Evolutionary conservation across 2,888 invertebrate species (phyloP).

Genomic region (Thera britannica): DNA sequence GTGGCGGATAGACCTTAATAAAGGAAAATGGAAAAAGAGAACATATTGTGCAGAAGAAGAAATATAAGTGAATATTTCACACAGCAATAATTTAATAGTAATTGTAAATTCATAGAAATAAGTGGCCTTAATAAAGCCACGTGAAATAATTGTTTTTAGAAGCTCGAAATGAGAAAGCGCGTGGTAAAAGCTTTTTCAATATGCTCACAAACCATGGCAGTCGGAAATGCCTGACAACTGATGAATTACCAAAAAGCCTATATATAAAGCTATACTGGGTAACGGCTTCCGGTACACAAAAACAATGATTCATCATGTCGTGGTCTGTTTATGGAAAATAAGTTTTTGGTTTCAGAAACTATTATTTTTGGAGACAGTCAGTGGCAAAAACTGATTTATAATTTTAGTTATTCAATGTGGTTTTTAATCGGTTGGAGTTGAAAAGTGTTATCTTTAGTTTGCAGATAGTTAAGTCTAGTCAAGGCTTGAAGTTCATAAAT

Average conservation of each 20-base stretch:
- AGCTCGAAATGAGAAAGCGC: conserved; percentile 3
- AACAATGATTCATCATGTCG: conserved; percentile 35
- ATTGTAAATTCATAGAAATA: too few relatives aligned
- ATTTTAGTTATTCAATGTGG: too few relatives aligned
- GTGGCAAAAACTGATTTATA: too few relatives aligned
- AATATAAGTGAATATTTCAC: too few relatives aligned
- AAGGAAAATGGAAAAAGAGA: too few relatives aligned
- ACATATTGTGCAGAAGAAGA: too few relatives aligned
- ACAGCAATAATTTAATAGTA: too few relatives aligned
- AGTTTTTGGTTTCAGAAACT: too few relatives aligned
- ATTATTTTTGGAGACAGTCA: too few relatives aligned
- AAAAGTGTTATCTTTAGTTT: background rate
- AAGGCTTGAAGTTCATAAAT: background rate
- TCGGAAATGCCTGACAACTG: conserved; percentile 36
- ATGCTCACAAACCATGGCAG: conserved; percentile 22
- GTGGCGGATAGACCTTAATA: too few relatives aligned
- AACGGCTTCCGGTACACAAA: conserved; percentile 28
- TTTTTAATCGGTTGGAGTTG: too few relatives aligned
- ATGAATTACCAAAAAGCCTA: conserved; percentile 41
- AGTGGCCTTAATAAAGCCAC: background rate
- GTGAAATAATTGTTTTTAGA: background rate
- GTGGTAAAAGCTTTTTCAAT: conserved; percentile 15
- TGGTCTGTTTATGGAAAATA: conserved; percentile 7
- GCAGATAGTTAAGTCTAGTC: background rate
- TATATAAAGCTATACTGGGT: conserved; percentile 26